Conservation (phyloP, 2,888 invertebrate species). For the Meteorus cinctellus region DNA sequence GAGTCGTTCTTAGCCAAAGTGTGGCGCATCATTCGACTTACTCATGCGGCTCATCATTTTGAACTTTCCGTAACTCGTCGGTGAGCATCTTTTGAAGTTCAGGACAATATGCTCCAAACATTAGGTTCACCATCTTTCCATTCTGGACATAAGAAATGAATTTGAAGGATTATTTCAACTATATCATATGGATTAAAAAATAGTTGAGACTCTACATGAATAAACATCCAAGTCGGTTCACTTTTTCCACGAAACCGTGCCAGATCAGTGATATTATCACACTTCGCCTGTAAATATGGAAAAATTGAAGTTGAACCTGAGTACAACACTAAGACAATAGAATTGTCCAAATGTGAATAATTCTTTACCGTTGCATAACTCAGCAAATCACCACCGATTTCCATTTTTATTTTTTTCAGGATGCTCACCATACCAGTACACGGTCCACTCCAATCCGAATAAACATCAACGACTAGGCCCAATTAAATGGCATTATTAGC, state of each 20-base stretch:
- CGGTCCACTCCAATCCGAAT: conserved; percentile 96
- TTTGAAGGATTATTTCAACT: neutral
- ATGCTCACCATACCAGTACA: conserved; percentile 91
- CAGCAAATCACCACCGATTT: conserved; percentile 88
- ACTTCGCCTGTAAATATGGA: conserved; percentile 63
- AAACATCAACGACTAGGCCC: conserved; percentile 88
- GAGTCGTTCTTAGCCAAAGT: no score
- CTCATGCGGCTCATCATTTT: conserved; percentile 65
- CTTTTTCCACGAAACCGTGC: conserved; percentile 88
- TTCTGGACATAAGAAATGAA: conserved; percentile 74
- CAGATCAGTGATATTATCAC: conserved; percentile 83
- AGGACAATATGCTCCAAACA: conserved; percentile 92
- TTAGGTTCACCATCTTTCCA: conserved; percentile 84
- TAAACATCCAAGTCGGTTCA: conserved; percentile 94
- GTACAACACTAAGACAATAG: conserved; percentile 1
- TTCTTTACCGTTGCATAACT: conserved; percentile 84
- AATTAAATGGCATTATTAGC: conserved; percentile 15
- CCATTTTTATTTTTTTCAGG: conserved; percentile 91
- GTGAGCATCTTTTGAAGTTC: conserved; percentile 82
- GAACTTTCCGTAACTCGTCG: conserved; percentile 75
- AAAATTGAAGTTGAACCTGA: conserved; percentile 9
- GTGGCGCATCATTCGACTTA: conserved; percentile 45
- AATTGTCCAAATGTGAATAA: conserved; percentile 23
- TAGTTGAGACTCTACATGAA: conserved; percentile 67
- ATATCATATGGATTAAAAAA: neutral